Conservation (phyloP, 2,113 vertebrate species). For the Sclerurus mexicanus region DNA sequence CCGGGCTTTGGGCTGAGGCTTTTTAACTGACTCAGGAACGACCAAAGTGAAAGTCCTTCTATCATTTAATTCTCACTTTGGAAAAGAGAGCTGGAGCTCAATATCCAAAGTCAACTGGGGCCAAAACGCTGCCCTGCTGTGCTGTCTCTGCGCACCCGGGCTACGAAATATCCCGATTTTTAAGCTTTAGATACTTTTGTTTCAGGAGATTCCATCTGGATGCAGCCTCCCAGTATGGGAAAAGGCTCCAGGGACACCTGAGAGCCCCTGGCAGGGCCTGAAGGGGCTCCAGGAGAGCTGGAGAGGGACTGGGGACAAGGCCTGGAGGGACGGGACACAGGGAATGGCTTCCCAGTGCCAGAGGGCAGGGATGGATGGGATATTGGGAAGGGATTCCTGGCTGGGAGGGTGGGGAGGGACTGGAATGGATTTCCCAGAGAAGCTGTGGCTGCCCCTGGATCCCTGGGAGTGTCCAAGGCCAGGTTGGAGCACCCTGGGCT, state of each 20-base stretch:
- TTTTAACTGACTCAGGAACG: neutral
- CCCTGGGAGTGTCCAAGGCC: fast-evolving
- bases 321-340: neutral
- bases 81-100: neutral
- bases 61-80: neutral
- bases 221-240: neutral
- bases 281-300: neutral
- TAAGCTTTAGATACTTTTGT: fast-evolving
- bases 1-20: neutral
- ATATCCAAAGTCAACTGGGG: neutral
- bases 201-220: neutral
- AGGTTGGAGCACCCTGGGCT: neutral
- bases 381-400: neutral
- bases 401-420: fast-evolving
- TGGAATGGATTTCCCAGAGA: fast-evolving
- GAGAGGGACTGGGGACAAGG: neutral
- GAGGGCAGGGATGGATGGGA: neutral
- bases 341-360: neutral
- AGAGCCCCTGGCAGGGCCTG: fast-evolving
- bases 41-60: neutral
- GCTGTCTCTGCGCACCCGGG: neutral
- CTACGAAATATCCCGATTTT: neutral
- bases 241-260: neutral
- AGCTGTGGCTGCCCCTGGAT: neutral
- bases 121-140: neutral